Base-by-base conservation (phyloP, 2,113 vertebrate genomes). In the Bos indicus region DNA sequence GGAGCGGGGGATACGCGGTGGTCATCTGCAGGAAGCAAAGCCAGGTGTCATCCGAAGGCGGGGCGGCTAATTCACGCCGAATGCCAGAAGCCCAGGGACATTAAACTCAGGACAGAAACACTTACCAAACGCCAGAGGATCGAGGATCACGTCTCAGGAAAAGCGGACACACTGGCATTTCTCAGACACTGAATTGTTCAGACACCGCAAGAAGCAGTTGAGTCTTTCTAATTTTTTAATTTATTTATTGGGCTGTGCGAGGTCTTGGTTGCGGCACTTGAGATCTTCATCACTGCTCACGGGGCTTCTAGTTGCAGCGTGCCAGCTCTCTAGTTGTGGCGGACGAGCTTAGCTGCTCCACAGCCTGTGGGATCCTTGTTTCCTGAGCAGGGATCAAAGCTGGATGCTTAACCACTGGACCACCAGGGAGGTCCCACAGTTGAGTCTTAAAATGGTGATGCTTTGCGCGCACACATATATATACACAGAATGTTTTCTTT, bases 331-430 rank as follows among this genome's bases (percentile, higher is more conserved):
- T 23, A 71, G n/a, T 4, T 40, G n/a, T 11, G 12, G 23, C 14
- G 1, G 12, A 43, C 0, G 0, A 6, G 19, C 19, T 40, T 23
- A 71, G n/a, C 6, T 71, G 19, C 67, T 6, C 67, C n/a, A 2
- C 19, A 40, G 67, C n/a, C 5, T 74, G n/a, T 74, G 67, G 67
- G 67, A 74, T 40, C 67, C 67, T 71, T 74, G 67, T 23, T 74
- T 10, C 67, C n/a, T 1, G 1, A 40, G 67, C 67, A 74, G n/a
- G n/a, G 67, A 40, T 74, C 67, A 74, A 10, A 40, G n/a, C 67
- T 71, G n/a, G 19, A 23, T 74, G 19, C 67, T 74, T 74, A 23
- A 74, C n/a, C 67, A 23, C 67, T 40, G 67, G 67, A 12, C 67
- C 10, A 36, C n/a, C n/a, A 74, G 10, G 10, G 19, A 13, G 67